Base-by-base conservation (phyloP, 2,797 vertebrate species). In the Scyliorhinus canicula region DNA sequence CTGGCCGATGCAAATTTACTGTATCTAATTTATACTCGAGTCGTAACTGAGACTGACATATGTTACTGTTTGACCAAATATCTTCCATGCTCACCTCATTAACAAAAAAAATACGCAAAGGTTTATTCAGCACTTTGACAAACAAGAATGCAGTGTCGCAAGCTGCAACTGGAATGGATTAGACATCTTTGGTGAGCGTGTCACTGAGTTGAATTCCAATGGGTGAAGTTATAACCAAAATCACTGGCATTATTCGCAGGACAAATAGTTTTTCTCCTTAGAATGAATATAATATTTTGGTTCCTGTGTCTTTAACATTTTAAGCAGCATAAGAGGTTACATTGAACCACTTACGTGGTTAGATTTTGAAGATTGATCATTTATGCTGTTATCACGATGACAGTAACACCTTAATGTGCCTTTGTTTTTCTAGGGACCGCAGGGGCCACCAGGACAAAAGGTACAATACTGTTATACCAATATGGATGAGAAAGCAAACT, bases 361-460 rank as follows among this genome's bases (percentile, higher is more conserved):
- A 88, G 95, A 95, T 95, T 95, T 55, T 96, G 96, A 96, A 96
- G 97, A 96, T 96, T 96, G 96, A 95, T 96, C 95, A 95, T 95
- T 97, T 97, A 96, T 95, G 95, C 96, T 95, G 95, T 96, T 97
- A 96, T 96, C 96, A 77, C 86, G 3, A 9, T 44, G 19, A 95
- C 97, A 96, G 96, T 98, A 98, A 97, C 96, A 74, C 47, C 77
- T 95, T 95, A 95, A 96, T 97, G 88, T 96, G 96, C 96, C 26
- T 90, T 84, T 97, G 95, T 95, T 90, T 96, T 97, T 97, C 94
- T 96, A 99, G 99, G 99, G 99, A 97, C 98, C 98, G 95, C 97
- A 98, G 96, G 99, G 99, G 94, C 98, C 99, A 96, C 97, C 97
- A 95, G 99, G 99, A 98, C 97, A 95, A 96, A 98, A 98, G 98